Conservation (phyloP, 2,888 invertebrate species). For the Patella caerulea region DNA sequence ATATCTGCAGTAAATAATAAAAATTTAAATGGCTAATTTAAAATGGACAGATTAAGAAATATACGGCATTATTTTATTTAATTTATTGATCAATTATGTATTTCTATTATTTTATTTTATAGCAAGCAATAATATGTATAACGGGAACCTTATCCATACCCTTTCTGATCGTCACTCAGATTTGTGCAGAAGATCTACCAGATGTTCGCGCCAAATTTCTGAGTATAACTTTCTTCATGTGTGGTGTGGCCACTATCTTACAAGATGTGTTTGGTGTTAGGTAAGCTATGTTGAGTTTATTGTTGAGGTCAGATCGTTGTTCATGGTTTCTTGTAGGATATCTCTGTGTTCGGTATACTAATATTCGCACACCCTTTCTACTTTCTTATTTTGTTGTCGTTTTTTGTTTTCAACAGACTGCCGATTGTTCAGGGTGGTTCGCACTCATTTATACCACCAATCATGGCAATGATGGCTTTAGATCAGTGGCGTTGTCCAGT, state of each 20-base stretch:
- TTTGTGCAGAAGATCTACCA: conserved; percentile 43
- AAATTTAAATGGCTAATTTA: no score
- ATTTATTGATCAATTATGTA: not conserved
- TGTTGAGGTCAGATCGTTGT: no score
- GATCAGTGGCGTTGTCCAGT: conserved; percentile 48
- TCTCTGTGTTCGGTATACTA: no score
- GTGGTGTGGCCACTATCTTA: conserved; percentile 51
- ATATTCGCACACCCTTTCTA: no score
- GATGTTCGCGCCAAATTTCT: conserved; percentile 49
- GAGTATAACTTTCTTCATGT: conserved; percentile 55
- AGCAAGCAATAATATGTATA: conserved; percentile 57
- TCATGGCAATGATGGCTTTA: conserved; percentile 54
- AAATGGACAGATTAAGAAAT: no score
- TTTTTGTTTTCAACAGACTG: conserved; percentile 37
- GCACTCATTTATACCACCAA: conserved; percentile 51
- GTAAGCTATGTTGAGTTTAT: conserved; percentile 26
- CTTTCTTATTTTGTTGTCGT: not conserved
- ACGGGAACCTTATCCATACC: conserved; percentile 51
- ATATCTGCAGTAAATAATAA: no score
- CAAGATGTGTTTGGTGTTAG: conserved; percentile 52
- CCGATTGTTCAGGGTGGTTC: conserved; percentile 59
- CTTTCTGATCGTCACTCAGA: conserved; percentile 42
- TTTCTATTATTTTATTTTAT: conserved; percentile 17
- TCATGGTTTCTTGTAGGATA: no score
- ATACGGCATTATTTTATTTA: no score